Percentiles rank a stretch among this genome's conserved stretches.
Conservation (phyloP, 2,113 vertebrate species). For the Trogon melanurus region DNA sequence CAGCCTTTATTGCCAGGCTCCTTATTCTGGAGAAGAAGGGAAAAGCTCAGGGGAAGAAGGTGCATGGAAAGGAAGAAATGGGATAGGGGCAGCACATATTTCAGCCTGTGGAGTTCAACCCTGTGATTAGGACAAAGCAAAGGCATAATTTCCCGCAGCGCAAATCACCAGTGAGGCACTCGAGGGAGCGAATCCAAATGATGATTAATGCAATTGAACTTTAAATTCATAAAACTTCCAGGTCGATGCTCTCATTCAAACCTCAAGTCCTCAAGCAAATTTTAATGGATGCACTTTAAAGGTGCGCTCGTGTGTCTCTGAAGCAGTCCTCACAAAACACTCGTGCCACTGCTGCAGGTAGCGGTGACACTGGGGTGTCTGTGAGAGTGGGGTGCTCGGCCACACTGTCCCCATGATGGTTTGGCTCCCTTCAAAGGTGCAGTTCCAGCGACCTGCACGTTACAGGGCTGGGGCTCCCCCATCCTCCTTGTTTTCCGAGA, state of each 20-base stretch:
- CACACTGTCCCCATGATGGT: fast-evolving
- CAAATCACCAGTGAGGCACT: neutral
- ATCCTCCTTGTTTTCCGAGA: neutral
- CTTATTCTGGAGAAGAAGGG: neutral
- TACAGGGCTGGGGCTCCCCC: neutral
- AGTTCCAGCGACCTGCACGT: neutral
- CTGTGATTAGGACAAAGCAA: neutral
- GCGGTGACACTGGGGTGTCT: neutral
- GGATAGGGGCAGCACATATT: neutral
- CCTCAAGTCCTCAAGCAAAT: neutral
- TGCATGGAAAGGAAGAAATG: slow-evolving; percentile 44
- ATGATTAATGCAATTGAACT: neutral
- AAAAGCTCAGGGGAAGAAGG: neutral
- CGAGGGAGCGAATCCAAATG: neutral
- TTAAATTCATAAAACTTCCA: neutral
- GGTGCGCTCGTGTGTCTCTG: fast-evolving
- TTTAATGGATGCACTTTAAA: neutral
- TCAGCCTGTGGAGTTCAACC: slow-evolving; percentile 6
- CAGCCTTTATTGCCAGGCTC: neutral
- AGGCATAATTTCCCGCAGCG: neutral
- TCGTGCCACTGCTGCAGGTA: fast-evolving
- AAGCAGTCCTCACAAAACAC: fast-evolving
- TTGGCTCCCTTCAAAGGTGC: neutral
- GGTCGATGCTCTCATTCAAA: neutral
- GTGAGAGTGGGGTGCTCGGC: no score